Evolutionary conservation across 2,797 vertebrate species (phyloP).

Genomic region (Falco cherrug): DNA sequence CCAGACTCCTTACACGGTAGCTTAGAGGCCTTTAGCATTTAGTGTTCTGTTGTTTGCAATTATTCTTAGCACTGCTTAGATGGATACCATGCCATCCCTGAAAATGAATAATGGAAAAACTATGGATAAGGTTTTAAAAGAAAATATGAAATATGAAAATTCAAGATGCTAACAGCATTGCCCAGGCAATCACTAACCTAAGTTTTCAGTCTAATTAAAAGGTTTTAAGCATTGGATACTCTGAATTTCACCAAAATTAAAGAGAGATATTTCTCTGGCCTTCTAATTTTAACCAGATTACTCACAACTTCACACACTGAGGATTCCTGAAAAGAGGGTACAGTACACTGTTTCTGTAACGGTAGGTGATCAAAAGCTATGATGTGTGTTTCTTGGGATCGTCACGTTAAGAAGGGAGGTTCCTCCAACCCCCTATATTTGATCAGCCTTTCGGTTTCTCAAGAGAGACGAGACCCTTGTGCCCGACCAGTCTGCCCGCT

Average conservation of each 20-base stretch:
- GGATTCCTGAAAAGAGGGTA: neutral
- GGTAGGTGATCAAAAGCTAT: neutral
- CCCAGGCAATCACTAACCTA: neutral
- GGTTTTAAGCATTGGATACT: neutral
- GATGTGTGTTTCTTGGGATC: neutral
- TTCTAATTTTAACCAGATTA: neutral
- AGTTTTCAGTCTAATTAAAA: neutral
- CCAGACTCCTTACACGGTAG: neutral
- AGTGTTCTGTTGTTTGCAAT: neutral
- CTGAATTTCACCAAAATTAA: neutral
- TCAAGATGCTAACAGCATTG: neutral
- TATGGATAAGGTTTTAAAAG: neutral
- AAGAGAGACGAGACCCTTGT: no score
- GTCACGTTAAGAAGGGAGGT: no score
- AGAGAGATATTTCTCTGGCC: neutral
- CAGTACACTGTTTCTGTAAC: neutral
- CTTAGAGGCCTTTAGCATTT: neutral
- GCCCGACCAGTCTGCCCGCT: no score
- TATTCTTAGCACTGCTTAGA: neutral
- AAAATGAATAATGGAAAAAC: neutral
- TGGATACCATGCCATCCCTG: rapidly evolving
- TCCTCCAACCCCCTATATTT: no score
- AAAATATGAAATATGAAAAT: neutral
- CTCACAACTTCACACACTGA: neutral
- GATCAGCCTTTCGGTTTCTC: no score